A percentile compares a stretch with the other conserved stretches of the same genome.
Conservation (phyloP, 2,113 vertebrate species). For the Nettapus auritus region DNA sequence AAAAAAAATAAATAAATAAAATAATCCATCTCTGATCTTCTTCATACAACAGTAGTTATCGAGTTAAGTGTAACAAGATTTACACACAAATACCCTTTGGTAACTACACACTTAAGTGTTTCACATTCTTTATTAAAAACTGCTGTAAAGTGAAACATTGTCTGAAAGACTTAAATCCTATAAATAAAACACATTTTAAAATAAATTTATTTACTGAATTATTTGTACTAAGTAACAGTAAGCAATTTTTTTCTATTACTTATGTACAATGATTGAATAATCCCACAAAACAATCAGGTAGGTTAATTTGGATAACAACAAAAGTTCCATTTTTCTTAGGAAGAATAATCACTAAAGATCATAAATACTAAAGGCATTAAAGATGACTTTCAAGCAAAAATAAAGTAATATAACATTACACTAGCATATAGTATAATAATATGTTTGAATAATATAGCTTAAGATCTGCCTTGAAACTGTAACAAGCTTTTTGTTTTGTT, state of each 20-base stretch:
- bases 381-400: not conserved
- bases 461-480: not conserved
- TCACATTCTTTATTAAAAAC: not conserved
- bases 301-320: not conserved
- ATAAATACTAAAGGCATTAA: not conserved
- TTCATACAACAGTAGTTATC: not conserved
- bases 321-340: not conserved
- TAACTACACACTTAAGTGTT: not conserved
- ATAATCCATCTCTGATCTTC: not conserved
- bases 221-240: not conserved
- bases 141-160: not conserved
- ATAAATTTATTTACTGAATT: not conserved
- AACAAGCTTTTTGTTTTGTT: not conserved
- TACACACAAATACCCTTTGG: not conserved
- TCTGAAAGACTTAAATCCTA: not conserved
- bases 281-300: not conserved
- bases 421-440: no score
- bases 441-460: not conserved
- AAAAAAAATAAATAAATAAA: not conserved
- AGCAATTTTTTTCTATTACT: not conserved
- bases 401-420: not conserved
- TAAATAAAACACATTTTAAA: not conserved
- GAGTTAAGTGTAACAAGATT: not conserved
- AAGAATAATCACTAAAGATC: not conserved
- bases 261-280: not conserved